Base-by-base conservation (phyloP, 2,797 vertebrate genomes). In the Adelosebastes latens region DNA sequence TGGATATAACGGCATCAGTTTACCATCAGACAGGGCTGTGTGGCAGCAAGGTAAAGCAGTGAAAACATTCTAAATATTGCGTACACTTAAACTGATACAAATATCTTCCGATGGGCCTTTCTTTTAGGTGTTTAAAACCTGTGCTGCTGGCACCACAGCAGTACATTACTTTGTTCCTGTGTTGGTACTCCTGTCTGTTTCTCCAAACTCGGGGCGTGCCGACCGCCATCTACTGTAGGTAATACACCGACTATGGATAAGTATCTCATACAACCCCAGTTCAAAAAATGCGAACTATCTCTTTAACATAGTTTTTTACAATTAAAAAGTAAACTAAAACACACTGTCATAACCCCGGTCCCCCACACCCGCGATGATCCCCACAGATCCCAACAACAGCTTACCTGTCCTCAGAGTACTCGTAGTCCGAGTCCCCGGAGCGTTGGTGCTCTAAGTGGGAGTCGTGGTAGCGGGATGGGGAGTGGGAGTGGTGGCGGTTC, bases 341-440 rank as follows among this genome's bases (percentile, higher is more conserved):
- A 58, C 24, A n/a, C 4, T 49, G 46, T 46, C 24, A 53, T n/a
- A 62, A 13, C 5, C 24, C 20, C 16, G 9, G 7, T 32, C n/a
- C 11, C 34, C 11, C 34, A 32, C 31, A 18, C 2, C 60, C 3
- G 4, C 2, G 2, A 24, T 9, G 24, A 36, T 58, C 39, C 52
- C 63, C 61, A 36, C 18, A 74, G 14, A 32, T 20, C 27, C 74
- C 55, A 53, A 16, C 14, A 84, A 53, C 56, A 65, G 46, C 52
- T 93, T 98, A 99, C 98, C 98, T 99, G 97, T 99, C 98, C 96
- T 99, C 98, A 77, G 97, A 98, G 92, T 98, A 98, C 93, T 98
- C 97, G 84, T 96, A 97, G 94, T 99, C 98, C 55, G 96, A 95
- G 79, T 99, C 97, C 86, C 96, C 97, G 62, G 97, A 96, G 92